Percentiles rank a stretch among this genome's conserved stretches.
Evolutionary conservation across 2,113 vertebrate genomes (phyloP).

Genomic region (Gracilinanus agilis): DNA sequence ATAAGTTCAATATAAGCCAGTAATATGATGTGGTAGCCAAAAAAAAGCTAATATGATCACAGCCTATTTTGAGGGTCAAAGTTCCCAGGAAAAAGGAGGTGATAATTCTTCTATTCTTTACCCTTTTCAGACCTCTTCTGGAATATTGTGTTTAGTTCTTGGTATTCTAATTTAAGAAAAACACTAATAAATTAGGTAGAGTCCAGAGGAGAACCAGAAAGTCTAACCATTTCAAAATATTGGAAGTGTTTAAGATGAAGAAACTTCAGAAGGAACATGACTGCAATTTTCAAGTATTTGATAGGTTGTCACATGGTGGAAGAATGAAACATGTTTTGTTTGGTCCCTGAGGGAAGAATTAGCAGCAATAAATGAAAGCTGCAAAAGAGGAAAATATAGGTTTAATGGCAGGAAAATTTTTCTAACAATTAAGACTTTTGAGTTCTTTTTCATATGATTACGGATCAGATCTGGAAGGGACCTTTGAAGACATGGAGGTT

Average conservation of each 20-base stretch:
- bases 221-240: not conserved
- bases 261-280: not conserved
- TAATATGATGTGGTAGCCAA: not conserved
- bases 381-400: not conserved
- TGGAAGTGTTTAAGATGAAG: not conserved
- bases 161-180: not conserved
- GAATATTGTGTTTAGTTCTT: not conserved
- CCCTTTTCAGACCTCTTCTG: not conserved
- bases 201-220: not conserved
- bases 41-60: not conserved
- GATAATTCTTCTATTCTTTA: not conserved
- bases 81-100: not conserved
- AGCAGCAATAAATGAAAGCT: not conserved
- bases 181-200: not conserved
- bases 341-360: not conserved
- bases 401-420: not conserved
- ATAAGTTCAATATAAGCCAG: not conserved
- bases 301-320: not conserved
- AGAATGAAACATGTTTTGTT: not conserved
- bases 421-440: not conserved
- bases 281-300: not conserved
- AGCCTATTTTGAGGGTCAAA: not conserved
- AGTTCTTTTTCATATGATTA: not conserved
- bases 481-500: accelerated
- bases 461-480: not conserved